phyloP scores from a whole-genome alignment of 2,113 vertebrate species.

The Lonchura striata region DNA sequence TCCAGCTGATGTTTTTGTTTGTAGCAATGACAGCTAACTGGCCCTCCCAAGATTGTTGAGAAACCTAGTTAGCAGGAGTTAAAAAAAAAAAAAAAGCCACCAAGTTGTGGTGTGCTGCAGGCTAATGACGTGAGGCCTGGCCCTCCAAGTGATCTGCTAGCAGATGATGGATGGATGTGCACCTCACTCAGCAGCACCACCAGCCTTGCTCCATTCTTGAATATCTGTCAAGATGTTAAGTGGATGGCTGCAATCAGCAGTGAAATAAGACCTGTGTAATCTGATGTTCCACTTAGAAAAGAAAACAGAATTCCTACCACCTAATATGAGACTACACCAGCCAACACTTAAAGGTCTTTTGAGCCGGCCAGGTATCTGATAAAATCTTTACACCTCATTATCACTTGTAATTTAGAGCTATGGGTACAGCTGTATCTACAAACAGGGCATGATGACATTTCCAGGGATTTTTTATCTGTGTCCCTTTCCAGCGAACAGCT shows the following conservation, averaged over 20 bases:
- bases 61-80: slow-evolving; percentile 6
- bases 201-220: slow-evolving; percentile 79
- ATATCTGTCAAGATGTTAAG: slow-evolving; percentile 89
- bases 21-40: background rate
- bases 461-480: slow-evolving; percentile 60
- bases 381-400: slow-evolving; percentile 78
- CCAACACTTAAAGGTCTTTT: slow-evolving; percentile 62
- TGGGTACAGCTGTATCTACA: slow-evolving; percentile 54
- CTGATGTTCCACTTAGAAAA: slow-evolving; percentile 88
- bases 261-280: slow-evolving; percentile 91
- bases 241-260: slow-evolving; percentile 84
- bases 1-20: background rate
- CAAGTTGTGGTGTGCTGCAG: slow-evolving; percentile 16
- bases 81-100: background rate
- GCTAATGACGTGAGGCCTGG: slow-evolving; percentile 39
- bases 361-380: slow-evolving; percentile 66
- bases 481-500: background rate
- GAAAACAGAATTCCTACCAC: slow-evolving; percentile 76
- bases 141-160: slow-evolving; percentile 80
- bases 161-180: slow-evolving; percentile 86
- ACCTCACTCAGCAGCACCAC: slow-evolving; percentile 68
- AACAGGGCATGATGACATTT: slow-evolving; percentile 28
- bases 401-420: slow-evolving; percentile 65
- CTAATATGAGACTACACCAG: slow-evolving; percentile 42
- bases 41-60: background rate